These are phyloP conservation scores for Phymastichus coffea DNA, from an alignment of 1,140 invertebrate genomes.

Conservation along the genomic window DNA sequence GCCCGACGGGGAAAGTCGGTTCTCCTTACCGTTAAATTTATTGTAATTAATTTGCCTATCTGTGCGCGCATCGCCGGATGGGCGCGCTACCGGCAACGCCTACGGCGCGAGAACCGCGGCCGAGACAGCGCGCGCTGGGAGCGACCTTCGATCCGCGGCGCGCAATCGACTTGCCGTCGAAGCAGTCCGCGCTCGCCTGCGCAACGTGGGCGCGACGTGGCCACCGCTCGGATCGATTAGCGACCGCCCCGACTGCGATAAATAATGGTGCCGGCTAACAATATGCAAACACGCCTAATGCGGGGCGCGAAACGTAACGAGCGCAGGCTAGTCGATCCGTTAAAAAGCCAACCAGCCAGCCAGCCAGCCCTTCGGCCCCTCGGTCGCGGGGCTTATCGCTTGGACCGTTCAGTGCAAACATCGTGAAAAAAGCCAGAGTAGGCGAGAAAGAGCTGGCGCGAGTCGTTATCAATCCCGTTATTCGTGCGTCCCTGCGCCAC, in stretches of 20 bases:
- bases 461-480: constrained; percentile 53
- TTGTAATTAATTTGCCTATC: constrained; percentile 58
- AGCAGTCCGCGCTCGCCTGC: neutral
- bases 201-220: constrained; percentile 25
- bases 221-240: neutral
- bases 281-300: constrained; percentile 24
- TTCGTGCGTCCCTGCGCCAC: neutral
- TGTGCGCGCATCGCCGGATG: constrained; percentile 43
- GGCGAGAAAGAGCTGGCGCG: constrained; percentile 12
- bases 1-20: constrained; percentile 25
- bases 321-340: neutral
- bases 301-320: constrained; percentile 16
- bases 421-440: constrained; percentile 44
- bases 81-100: too few species aligned
- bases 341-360: constrained; percentile 3
- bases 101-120: too few species aligned
- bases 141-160: constrained; percentile 14
- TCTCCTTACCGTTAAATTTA: constrained; percentile 56
- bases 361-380: constrained; percentile 12
- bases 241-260: neutral
- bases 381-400: constrained; percentile 42
- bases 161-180: constrained; percentile 31
- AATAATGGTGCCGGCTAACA: constrained; percentile 2
- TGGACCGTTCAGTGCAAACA: constrained; percentile 49
- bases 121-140: constrained; percentile 10